phyloP scores from a whole-genome alignment of 2,113 vertebrate genomes.

The Chauna torquata region DNA sequence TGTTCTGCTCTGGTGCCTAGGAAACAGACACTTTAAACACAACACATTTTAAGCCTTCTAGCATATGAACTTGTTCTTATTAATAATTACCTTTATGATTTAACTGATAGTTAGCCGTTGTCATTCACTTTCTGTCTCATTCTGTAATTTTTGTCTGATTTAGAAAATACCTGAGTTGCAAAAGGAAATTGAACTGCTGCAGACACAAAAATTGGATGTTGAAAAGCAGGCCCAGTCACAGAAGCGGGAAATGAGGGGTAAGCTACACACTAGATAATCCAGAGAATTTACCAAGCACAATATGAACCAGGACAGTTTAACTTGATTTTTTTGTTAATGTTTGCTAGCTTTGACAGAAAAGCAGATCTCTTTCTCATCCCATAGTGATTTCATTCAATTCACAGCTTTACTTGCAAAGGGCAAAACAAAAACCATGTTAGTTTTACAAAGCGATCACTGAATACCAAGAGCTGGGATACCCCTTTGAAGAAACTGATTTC shows the following conservation, averaged over 20 bases:
- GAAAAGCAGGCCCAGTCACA: conserved; percentile 86
- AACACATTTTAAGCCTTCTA: neutral
- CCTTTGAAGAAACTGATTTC: neutral
- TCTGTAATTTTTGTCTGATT: neutral
- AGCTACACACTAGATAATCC: neutral
- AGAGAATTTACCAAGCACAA: neutral
- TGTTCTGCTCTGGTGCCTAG: neutral
- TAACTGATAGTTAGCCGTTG: neutral
- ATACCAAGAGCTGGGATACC: neutral
- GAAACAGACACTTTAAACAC: neutral
- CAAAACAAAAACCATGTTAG: accelerated
- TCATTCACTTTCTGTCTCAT: neutral
- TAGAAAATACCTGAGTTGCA: conserved; percentile 89
- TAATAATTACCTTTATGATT: neutral
- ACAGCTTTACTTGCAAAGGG: neutral
- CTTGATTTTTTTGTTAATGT: neutral
- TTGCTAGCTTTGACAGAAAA: neutral
- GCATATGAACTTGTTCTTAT: neutral
- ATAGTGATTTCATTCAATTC: neutral
- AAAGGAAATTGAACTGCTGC: conserved; percentile 87
- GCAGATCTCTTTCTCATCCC: neutral
- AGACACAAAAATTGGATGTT: conserved; percentile 82
- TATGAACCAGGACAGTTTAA: neutral
- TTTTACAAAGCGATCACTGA: neutral
- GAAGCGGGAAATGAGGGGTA: conserved; percentile 89